A percentile compares a stretch with the other conserved stretches of the same genome.
These are phyloP conservation scores for Lithosia quadra DNA, from an alignment of 2,888 invertebrate genomes.

Conservation along the genomic window DNA sequence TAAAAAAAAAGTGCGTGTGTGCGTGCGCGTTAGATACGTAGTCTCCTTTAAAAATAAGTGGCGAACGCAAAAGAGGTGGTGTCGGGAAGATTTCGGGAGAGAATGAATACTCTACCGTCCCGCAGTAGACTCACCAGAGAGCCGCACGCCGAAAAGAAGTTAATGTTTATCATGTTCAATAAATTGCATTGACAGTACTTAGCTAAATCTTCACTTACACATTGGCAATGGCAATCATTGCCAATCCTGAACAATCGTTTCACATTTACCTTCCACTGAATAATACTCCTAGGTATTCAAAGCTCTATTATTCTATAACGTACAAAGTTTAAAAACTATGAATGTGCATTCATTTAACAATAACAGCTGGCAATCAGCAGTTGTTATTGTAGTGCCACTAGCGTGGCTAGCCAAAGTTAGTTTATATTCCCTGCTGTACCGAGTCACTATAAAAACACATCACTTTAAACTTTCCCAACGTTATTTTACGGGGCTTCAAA, in stretches of 20 bases:
- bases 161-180: too few species aligned
- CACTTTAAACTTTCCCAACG: conserved; percentile 56
- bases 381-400: conserved; percentile 34
- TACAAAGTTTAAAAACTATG: neutral
- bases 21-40: too few species aligned
- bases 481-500: conserved; percentile 49
- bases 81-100: too few species aligned
- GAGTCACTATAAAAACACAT: conserved; percentile 52
- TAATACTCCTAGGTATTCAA: neutral
- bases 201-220: too few species aligned
- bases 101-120: too few species aligned
- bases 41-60: too few species aligned
- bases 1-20: too few species aligned
- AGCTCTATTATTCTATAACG: neutral
- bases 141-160: too few species aligned
- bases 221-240: too few species aligned
- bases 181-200: too few species aligned
- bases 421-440: conserved; percentile 33
- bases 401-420: conserved; percentile 39
- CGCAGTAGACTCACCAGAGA: too few species aligned
- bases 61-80: too few species aligned
- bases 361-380: conserved; percentile 16
- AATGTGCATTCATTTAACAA: conserved; percentile 17
- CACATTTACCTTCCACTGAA: neutral
- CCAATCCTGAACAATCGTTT: neutral